These are phyloP conservation scores for Ranitomeya imitator DNA, from an alignment of 2,113 vertebrate genomes.

Conservation along the genomic window DNA sequence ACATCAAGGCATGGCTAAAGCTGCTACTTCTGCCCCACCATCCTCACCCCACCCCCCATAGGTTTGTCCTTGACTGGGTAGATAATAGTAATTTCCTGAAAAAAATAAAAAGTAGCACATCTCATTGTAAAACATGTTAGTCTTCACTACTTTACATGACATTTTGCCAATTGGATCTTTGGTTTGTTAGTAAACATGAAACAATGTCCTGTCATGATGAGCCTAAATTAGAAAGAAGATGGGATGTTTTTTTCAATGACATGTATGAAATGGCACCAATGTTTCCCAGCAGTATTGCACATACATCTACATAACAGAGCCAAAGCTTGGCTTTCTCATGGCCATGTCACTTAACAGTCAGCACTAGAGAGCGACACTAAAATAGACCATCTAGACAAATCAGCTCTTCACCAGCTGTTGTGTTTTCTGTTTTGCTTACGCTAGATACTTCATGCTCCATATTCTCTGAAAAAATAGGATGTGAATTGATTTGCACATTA, in stretches of 20 bases:
- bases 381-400: constrained; percentile 75
- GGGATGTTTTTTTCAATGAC: neutral
- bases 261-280: constrained; percentile 14
- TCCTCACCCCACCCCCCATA: no score
- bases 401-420: constrained; percentile 75
- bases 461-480: constrained; percentile 80
- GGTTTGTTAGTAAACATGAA: neutral
- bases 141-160: neutral
- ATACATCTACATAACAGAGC: neutral
- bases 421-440: constrained; percentile 81
- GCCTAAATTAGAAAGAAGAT: neutral
- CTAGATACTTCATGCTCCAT: constrained; percentile 83
- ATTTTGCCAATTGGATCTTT: neutral
- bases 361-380: constrained; percentile 63
- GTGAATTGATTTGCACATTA: constrained; percentile 85
- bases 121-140: neutral
- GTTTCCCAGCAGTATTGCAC: neutral
- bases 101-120: neutral
- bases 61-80: no score
- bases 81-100: no score
- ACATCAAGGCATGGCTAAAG: no score
- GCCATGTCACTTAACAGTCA: constrained; percentile 69
- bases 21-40: no score
- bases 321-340: constrained; percentile 65
- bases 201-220: neutral